phyloP scores from a whole-genome alignment of 2,888 invertebrate genomes.

The Galerucella pusilla region DNA sequence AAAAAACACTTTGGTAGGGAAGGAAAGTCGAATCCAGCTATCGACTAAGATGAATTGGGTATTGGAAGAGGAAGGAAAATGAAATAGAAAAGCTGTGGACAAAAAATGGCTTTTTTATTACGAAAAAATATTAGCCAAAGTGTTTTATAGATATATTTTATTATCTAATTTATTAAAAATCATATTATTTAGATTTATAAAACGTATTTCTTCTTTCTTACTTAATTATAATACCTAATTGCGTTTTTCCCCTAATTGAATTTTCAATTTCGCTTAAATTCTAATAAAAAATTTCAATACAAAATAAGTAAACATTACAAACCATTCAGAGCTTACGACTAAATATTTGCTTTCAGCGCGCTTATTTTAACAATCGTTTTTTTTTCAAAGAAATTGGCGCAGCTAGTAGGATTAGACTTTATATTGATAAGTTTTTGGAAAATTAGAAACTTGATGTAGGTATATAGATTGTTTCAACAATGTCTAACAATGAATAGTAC shows the following conservation, averaged over 20 bases:
- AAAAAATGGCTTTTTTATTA: too few relatives aligned
- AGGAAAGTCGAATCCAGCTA: too few relatives aligned
- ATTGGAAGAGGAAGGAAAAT: too few relatives aligned
- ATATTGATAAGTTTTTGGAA: neutral
- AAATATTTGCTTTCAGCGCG: neutral
- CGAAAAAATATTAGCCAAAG: too few relatives aligned
- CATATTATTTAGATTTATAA: too few relatives aligned
- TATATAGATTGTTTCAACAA: neutral
- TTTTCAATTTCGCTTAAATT: too few relatives aligned
- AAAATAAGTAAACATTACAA: neutral
- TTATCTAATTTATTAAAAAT: too few relatives aligned
- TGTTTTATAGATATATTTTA: too few relatives aligned
- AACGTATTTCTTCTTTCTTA: neutral
- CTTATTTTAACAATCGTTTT: neutral
- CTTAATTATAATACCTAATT: neutral
- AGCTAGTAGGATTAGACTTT: neutral
- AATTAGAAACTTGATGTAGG: neutral
- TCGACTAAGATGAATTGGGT: too few relatives aligned
- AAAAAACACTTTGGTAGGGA: neutral
- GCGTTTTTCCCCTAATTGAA: neutral
- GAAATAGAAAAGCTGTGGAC: too few relatives aligned
- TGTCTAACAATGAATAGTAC: too few relatives aligned
- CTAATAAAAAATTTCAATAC: neutral
- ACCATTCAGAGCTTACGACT: neutral
- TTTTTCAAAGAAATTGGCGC: neutral